Evolutionary conservation across 2,113 vertebrate genomes (phyloP).

Genomic region (Lagopus leucura): DNA sequence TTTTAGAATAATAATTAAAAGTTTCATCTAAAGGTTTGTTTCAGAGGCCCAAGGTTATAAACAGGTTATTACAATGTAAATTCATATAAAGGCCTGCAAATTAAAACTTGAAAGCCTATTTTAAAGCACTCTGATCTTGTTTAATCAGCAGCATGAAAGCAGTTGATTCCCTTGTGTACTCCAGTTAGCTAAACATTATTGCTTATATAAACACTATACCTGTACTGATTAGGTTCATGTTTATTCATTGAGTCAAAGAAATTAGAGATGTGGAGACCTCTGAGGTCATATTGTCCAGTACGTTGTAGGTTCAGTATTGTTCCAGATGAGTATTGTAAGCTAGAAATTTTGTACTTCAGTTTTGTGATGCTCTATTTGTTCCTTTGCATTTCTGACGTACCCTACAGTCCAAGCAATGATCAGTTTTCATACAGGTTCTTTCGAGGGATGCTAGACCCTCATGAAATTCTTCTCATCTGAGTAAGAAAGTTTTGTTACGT

Average conservation of each 20-base stretch:
- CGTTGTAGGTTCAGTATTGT: neutral
- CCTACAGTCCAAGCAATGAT: neutral
- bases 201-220: conserved; percentile 52
- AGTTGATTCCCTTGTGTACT: conserved; percentile 10
- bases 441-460: neutral
- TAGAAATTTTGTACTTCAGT: neutral
- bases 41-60: conserved; percentile 9
- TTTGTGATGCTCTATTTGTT: neutral
- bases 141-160: conserved; percentile 50
- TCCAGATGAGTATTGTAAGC: neutral
- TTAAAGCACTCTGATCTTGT: conserved; percentile 48
- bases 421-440: neutral
- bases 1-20: neutral
- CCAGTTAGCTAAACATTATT: conserved; percentile 47
- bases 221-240: conserved; percentile 51
- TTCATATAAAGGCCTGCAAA: neutral
- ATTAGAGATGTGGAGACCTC: neutral
- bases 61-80: neutral
- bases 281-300: neutral
- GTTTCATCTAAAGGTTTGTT: neutral
- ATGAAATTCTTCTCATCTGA: neutral
- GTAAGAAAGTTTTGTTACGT: neutral
- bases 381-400: neutral
- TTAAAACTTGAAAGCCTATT: conserved; percentile 33
- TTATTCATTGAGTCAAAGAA: conserved; percentile 49